These are phyloP conservation scores for Lasaia peninsularis DNA, from an alignment of 1,140 invertebrate genomes.

Conservation along the genomic window DNA sequence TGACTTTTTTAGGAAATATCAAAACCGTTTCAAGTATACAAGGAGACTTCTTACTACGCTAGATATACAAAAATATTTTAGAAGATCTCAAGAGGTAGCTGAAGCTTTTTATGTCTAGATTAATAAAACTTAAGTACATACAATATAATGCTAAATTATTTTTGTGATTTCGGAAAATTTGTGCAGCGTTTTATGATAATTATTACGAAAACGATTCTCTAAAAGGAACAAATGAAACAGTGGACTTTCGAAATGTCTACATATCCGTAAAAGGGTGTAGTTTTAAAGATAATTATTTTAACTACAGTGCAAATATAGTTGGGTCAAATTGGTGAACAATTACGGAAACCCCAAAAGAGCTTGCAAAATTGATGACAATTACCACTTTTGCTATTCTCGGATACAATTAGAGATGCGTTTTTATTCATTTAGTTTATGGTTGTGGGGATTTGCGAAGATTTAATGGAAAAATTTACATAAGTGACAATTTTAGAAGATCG, in stretches of 20 bases:
- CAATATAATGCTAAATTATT: constrained; percentile 8
- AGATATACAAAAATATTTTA: constrained; percentile 65
- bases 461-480: no score
- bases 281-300: no score
- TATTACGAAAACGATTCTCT: neutral
- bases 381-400: no score
- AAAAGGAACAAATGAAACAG: neutral
- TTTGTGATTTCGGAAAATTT: neutral
- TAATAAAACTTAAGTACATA: constrained; percentile 51
- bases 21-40: constrained; percentile 39
- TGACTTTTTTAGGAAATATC: constrained; percentile 50
- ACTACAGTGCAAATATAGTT: no score
- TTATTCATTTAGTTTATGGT: no score
- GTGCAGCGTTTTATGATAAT: neutral
- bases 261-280: neutral
- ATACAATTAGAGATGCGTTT: no score
- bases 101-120: constrained; percentile 39
- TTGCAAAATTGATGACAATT: no score
- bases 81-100: constrained; percentile 66
- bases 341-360: no score
- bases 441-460: no score
- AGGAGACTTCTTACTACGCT: constrained; percentile 19
- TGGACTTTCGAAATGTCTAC: neutral
- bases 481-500: no score
- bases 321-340: no score